These are phyloP conservation scores for Saguinus midas DNA, from an alignment of 2,113 vertebrate species.

Conservation along the genomic window DNA sequence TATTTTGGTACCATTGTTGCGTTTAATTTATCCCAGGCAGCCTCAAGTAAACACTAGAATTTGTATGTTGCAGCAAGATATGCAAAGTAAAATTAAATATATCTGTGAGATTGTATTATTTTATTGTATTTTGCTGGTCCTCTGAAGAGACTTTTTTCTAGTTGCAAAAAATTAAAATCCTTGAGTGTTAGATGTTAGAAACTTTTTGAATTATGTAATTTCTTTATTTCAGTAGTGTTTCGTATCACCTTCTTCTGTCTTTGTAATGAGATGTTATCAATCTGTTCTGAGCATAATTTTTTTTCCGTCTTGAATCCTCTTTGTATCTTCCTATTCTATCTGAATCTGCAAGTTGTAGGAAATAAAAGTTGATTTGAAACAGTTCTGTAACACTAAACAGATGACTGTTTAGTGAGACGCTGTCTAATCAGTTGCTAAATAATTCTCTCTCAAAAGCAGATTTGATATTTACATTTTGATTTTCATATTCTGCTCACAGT, in stretches of 20 bases:
- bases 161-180: slow-evolving; percentile 34
- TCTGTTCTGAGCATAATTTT: slow-evolving; percentile 42
- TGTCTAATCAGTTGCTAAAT: slow-evolving; percentile 45
- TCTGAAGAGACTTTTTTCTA: not conserved
- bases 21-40: not conserved
- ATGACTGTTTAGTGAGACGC: slow-evolving; percentile 7
- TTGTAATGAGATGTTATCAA: slow-evolving; percentile 26
- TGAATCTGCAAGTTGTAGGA: not conserved
- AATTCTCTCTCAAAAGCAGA: not conserved
- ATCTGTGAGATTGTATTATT: not conserved
- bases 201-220: not conserved
- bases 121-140: slow-evolving; percentile 25
- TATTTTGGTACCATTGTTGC: not conserved
- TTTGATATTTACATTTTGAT: slow-evolving; percentile 45
- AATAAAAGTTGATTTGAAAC: slow-evolving; percentile 47
- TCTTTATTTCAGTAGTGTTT: slow-evolving; percentile 34
- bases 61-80: not conserved
- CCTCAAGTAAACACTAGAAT: not conserved
- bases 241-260: slow-evolving; percentile 32
- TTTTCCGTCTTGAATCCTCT: slow-evolving; percentile 40
- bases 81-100: not conserved
- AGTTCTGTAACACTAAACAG: slow-evolving; percentile 36
- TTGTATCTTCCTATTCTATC: not conserved
- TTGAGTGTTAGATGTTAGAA: slow-evolving; percentile 39
- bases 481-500: slow-evolving; percentile 37